A percentile compares a stretch with the other conserved stretches of the same genome.
Evolutionary conservation across 92 coral and sea anemone genomes (phyloP).

Genomic region (Palythoa caribaeorum): DNA sequence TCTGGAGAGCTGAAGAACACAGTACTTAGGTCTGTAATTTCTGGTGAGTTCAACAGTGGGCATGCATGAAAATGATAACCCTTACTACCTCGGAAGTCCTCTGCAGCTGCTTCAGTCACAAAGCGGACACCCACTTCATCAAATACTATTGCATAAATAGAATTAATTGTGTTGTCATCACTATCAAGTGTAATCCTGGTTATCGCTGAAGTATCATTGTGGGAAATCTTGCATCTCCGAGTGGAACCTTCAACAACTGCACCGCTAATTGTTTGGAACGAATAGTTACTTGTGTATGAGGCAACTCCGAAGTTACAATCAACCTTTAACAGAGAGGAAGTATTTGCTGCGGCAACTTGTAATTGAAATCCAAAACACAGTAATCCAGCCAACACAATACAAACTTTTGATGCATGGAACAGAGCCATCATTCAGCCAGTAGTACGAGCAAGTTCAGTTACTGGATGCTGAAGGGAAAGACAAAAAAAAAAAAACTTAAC

Average conservation of each 20-base stretch:
- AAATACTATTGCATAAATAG: conserved; percentile 70
- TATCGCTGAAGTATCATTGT: conserved; percentile 53
- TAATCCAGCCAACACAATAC: neutral
- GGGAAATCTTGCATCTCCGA: conserved; percentile 63
- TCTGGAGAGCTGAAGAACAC: conserved; percentile 76
- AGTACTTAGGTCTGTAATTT: conserved; percentile 36
- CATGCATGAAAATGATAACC: conserved; percentile 83
- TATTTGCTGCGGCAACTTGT: conserved; percentile 26
- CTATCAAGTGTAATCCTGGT: conserved; percentile 65
- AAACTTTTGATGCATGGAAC: neutral
- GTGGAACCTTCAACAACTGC: conserved; percentile 68
- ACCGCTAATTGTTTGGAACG: conserved; percentile 50
- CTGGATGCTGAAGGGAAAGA: neutral
- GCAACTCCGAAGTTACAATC: conserved; percentile 76
- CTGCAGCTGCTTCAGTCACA: conserved; percentile 67
- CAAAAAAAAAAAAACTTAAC: too few relatives aligned
- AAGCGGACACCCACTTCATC: conserved; percentile 69
- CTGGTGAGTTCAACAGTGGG: conserved; percentile 45
- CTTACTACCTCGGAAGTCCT: conserved; percentile 46
- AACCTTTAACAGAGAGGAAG: conserved; percentile 53
- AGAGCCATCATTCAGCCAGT: neutral
- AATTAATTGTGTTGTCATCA: conserved; percentile 41
- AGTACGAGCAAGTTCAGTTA: neutral
- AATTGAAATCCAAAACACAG: neutral
- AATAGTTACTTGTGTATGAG: conserved; percentile 35